phyloP scores from a whole-genome alignment of 2,113 vertebrate species.

The Catharus minimus region DNA sequence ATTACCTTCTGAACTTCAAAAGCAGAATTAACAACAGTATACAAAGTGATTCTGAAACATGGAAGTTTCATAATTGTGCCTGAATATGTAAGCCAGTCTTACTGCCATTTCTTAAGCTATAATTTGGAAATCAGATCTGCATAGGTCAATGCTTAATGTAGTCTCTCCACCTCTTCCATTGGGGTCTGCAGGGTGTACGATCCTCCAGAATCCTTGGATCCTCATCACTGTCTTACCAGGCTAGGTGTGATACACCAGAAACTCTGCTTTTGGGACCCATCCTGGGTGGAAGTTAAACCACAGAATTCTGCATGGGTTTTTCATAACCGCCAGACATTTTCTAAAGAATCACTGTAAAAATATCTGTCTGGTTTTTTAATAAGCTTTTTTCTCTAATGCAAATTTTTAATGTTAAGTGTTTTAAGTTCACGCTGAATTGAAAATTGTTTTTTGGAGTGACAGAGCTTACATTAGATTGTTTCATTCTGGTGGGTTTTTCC shows the following conservation, averaged over 20 bases:
- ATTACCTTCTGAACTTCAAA: slow-evolving; percentile 33
- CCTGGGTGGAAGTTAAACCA: neutral
- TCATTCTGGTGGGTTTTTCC: neutral
- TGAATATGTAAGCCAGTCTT: neutral
- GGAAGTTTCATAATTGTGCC: slow-evolving; percentile 24
- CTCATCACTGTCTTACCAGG: neutral
- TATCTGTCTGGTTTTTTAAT: neutral
- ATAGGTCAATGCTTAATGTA: neutral
- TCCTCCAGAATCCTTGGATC: neutral
- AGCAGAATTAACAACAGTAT: slow-evolving; percentile 14
- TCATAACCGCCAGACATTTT: neutral
- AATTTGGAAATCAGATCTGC: neutral
- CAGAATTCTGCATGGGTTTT: neutral
- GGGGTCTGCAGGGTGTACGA: neutral
- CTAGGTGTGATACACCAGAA: neutral
- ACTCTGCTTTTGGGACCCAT: neutral
- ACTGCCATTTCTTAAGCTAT: neutral
- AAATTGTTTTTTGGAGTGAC: neutral
- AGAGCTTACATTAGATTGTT: neutral
- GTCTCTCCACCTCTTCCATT: neutral
- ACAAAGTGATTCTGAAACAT: slow-evolving; percentile 39
- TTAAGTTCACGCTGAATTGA: neutral
- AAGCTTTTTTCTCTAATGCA: neutral
- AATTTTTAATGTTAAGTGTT: neutral
- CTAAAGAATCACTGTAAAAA: neutral